A percentile compares a stretch with the other conserved stretches of the same genome.
Evolutionary conservation across 2,113 vertebrate genomes (phyloP).

Genomic region (Heterocephalus glaber): DNA sequence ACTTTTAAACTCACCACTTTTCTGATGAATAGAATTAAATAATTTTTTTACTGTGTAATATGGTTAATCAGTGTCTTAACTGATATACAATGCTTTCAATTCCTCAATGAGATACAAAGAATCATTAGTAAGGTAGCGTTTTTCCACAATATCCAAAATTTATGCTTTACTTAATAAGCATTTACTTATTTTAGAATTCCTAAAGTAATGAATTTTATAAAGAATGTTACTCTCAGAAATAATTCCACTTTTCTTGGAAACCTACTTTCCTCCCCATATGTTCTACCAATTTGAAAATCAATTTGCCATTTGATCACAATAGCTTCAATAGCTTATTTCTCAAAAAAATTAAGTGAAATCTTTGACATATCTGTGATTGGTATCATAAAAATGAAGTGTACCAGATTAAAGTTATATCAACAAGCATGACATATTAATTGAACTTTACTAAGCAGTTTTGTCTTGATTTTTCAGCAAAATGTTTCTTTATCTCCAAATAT

Average conservation of each 20-base stretch:
- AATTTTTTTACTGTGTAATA: neutral
- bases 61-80: neutral
- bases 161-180: neutral
- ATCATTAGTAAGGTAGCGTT: neutral
- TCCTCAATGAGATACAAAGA: neutral
- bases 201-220: neutral
- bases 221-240: neutral
- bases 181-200: neutral
- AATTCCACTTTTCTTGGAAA: constrained; percentile 57
- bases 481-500: neutral
- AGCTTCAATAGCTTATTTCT: constrained; percentile 55
- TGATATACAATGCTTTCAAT: neutral
- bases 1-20: neutral
- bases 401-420: constrained; percentile 3
- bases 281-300: constrained; percentile 49
- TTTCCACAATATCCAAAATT: neutral
- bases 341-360: constrained; percentile 59
- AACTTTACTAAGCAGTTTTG: constrained; percentile 39
- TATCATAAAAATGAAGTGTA: neutral
- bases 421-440: constrained; percentile 13
- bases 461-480: neutral
- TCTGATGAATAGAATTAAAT: neutral
- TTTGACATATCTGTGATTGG: neutral
- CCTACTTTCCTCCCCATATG: neutral
- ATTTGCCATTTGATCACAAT: constrained; percentile 70